Base-by-base conservation (phyloP, 2,888 invertebrate genomes). In the Plebejus melissa region DNA sequence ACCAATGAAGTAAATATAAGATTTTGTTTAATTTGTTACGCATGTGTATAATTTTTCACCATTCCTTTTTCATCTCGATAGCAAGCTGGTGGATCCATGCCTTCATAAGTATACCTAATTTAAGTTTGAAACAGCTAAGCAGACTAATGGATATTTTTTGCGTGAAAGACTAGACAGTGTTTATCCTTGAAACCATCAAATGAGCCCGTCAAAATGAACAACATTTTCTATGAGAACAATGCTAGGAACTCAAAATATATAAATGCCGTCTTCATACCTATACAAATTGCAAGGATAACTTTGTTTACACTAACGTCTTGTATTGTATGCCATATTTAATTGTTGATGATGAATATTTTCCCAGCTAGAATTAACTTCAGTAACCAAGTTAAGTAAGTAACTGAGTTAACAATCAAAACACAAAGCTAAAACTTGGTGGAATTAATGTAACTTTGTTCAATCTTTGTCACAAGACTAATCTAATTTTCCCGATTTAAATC, bases 1-100 rank as follows among this genome's bases (percentile, higher is more conserved):
- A 89, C 90, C 90, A 90, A 90, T 90, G 90, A 90, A 89, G 88
- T 81, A 79, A 81, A 75, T 74, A 70, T 77, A 80, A 80, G 79
- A 78, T 79, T 80, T 76, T 79, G 77, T 78, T 79, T 75, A 58
- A 75, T 75, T 74, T 72, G 65, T 65, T 65, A 65, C 4, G 65
- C 5, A 36, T 36, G 32, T 36, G 0, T 65, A 32, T 65, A 4
- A 28, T 28, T 28, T 28, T 28, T 60, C 7, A 60, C 60, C 9
- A 22, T 60, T 28, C 11, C 60, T 28, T 1, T 60, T 28, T 28
- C 3, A 54, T 54, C 4, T 4, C 16, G 4, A 54, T 54, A 54
- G 54, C 54, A 54, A 54, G 4, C 4, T 54, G 3, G 4, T 13
- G 13, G 4, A 16, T 54, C 46, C 46, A 9, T 16, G 54, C 54